phyloP scores from a whole-genome alignment of 2,113 vertebrate species.

The Rhea pennata region DNA sequence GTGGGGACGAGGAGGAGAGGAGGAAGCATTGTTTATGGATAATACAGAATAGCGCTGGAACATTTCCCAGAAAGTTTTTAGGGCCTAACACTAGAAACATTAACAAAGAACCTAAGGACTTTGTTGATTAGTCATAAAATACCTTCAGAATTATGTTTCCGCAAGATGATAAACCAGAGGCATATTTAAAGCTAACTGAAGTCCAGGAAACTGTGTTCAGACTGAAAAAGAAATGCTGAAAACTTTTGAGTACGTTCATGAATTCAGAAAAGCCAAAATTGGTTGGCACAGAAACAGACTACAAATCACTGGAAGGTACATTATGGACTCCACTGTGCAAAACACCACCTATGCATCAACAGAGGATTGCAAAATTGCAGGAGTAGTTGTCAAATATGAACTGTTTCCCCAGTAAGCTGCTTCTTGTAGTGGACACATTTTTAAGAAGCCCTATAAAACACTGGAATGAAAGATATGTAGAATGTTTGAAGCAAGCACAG shows the following conservation, averaged over 20 bases:
- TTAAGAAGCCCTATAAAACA: not conserved
- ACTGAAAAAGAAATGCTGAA: not conserved
- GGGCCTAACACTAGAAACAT: not conserved
- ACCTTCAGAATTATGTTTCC: not conserved
- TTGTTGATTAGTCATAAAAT: constrained; percentile 9
- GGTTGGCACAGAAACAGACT: not conserved
- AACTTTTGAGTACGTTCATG: not conserved
- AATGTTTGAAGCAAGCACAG: not conserved
- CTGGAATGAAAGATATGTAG: not conserved
- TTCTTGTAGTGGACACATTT: not conserved
- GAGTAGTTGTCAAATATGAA: not conserved
- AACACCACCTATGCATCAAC: not conserved
- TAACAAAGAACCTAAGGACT: not conserved
- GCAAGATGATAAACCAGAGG: not conserved
- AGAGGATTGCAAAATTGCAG: not conserved
- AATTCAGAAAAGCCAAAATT: not conserved
- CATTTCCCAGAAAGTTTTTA: not conserved
- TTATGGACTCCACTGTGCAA: not conserved
- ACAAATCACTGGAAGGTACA: not conserved
- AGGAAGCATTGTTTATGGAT: not conserved
- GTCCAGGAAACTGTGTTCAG: not conserved
- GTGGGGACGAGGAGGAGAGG: rapidly evolving
- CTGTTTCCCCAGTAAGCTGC: not conserved
- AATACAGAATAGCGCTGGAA: not conserved
- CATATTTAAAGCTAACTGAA: not conserved